Evolutionary conservation across 2,797 vertebrate species (phyloP).

Genomic region (Apogon talboti): DNA sequence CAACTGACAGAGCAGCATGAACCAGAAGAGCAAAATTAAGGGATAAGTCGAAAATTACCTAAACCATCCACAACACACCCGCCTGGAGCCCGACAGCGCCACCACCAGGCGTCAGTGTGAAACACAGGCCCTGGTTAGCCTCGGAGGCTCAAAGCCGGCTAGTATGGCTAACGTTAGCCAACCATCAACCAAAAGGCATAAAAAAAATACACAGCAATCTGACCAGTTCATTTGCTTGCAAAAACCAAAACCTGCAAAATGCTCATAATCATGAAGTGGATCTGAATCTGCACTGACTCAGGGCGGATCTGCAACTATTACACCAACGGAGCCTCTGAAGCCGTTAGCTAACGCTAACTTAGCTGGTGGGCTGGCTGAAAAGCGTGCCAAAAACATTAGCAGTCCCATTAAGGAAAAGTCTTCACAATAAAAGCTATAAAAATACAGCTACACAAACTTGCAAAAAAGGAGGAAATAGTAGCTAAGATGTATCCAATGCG

Average conservation of each 20-base stretch:
- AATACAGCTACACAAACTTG: conserved; percentile 58
- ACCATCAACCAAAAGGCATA: conserved; percentile 46
- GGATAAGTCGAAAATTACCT: conserved; percentile 52
- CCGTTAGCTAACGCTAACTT: conserved; percentile 54
- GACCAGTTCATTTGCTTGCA: conserved; percentile 53
- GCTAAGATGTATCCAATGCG: conserved; percentile 65
- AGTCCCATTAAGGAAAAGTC: conserved; percentile 67
- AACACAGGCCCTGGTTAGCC: conserved; percentile 60
- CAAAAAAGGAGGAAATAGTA: conserved; percentile 40
- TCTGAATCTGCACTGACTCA: conserved; percentile 25
- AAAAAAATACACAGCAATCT: conserved; percentile 56
- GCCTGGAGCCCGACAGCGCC: conserved; percentile 63
- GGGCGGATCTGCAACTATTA: conserved; percentile 39
- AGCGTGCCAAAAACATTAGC: conserved; percentile 64
- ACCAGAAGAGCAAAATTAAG: conserved; percentile 41
- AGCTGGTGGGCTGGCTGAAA: conserved; percentile 46
- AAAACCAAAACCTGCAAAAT: conserved; percentile 62
- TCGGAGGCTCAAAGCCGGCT: conserved; percentile 45
- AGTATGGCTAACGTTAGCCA: conserved; percentile 62
- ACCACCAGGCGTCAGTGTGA: conserved; percentile 45
- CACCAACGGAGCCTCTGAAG: conserved; percentile 30
- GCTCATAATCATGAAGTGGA: conserved; percentile 5
- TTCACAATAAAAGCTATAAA: conserved; percentile 63
- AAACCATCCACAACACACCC: conserved; percentile 60
- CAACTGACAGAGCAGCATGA: conserved; percentile 24